Evolutionary conservation across 2,797 vertebrate genomes (phyloP).

Genomic region (Helarctos malayanus): DNA sequence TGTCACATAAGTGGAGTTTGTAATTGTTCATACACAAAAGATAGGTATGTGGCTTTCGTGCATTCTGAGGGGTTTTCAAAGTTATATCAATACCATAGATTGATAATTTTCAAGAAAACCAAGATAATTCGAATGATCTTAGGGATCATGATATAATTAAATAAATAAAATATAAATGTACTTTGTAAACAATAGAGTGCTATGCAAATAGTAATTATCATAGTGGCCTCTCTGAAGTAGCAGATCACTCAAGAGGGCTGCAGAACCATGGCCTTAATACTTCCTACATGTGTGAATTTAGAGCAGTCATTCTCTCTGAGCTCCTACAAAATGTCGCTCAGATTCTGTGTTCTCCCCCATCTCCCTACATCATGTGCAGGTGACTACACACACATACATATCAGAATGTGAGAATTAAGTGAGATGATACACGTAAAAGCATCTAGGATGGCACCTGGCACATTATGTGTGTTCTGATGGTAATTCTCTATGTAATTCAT

Average conservation of each 20-base stretch:
- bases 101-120: constrained; percentile 27
- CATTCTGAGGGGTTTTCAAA: background rate
- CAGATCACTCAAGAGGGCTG: background rate
- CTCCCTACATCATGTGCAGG: background rate
- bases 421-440: background rate
- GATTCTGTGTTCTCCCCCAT: background rate
- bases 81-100: background rate
- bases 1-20: background rate
- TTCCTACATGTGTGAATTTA: background rate
- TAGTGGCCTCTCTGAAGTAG: background rate
- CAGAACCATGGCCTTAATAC: background rate
- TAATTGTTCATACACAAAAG: background rate
- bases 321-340: background rate
- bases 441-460: background rate
- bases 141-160: background rate
- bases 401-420: background rate
- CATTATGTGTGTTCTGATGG: background rate
- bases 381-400: background rate
- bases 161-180: background rate
- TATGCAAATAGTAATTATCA: background rate
- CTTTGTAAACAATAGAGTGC: background rate
- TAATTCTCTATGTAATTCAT: constrained; percentile 13
- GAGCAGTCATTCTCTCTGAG: background rate
- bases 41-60: background rate
- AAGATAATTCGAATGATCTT: background rate